Percentiles rank a stretch among this genome's conserved stretches.
These are phyloP conservation scores for Chelon auratus DNA, from an alignment of 2,797 vertebrate genomes.

Conservation along the genomic window DNA sequence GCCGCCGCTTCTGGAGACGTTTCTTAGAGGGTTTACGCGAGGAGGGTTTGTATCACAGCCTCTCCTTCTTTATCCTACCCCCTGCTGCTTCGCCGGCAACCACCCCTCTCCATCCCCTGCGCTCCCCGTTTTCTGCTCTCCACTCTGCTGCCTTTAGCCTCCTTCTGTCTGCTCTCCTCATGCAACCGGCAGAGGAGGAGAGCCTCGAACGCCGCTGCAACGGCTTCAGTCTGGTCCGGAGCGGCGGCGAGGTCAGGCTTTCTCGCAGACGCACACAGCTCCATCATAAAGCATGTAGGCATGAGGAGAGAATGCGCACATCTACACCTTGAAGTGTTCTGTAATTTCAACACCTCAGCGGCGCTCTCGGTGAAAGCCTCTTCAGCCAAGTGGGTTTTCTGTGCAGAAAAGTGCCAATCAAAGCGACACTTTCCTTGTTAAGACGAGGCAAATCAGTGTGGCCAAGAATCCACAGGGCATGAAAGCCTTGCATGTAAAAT, in stretches of 20 bases:
- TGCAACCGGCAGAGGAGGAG: constrained; percentile 66
- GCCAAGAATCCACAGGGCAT: too few species aligned
- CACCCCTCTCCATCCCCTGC: constrained; percentile 34
- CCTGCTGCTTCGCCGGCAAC: constrained; percentile 18
- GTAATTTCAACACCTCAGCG: constrained; percentile 5
- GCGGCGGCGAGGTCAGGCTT: constrained; percentile 43
- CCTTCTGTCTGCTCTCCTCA: constrained; percentile 78
- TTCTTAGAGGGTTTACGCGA: constrained; percentile 56
- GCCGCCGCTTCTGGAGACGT: constrained; percentile 47
- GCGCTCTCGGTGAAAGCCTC: constrained; percentile 27
- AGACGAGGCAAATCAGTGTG: constrained; percentile 3
- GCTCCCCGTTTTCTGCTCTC: constrained; percentile 53
- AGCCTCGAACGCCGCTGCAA: constrained; percentile 56
- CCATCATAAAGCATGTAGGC: constrained; percentile 20
- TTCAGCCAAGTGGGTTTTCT: constrained; percentile 27
- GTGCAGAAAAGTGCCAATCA: constrained; percentile 18
- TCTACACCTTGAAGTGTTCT: constrained; percentile 17
- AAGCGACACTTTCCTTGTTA: constrained; percentile 1
- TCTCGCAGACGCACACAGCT: constrained; percentile 5
- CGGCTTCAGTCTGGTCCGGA: constrained; percentile 64
- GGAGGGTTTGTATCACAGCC: constrained; percentile 58
- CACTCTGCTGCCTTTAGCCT: constrained; percentile 70
- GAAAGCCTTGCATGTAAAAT: too few species aligned
- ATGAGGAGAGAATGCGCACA: constrained; percentile 7
- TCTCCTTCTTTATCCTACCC: constrained; percentile 49